Evolutionary conservation across 2,113 vertebrate species (phyloP).

Genomic region (Gnathonemus longibarbis): DNA sequence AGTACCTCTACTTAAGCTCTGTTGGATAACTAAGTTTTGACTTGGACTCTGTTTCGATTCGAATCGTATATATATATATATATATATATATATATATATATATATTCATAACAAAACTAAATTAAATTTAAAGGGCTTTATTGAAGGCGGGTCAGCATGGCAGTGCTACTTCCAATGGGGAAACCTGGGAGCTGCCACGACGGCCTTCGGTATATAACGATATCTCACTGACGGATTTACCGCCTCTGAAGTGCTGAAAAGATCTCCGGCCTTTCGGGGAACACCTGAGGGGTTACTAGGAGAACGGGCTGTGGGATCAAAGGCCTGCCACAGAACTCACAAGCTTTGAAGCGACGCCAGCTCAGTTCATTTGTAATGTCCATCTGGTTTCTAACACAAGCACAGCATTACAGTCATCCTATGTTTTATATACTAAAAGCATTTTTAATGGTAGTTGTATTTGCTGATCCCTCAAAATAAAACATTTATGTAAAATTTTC

Average conservation of each 20-base stretch:
- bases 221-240: slow-evolving; percentile 18
- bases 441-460: not conserved
- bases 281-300: slow-evolving; percentile 6
- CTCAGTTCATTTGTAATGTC: not conserved
- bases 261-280: not conserved
- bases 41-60: not conserved
- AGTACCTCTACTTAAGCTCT: not conserved
- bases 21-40: not conserved
- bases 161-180: slow-evolving; percentile 10
- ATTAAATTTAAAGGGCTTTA: not conserved
- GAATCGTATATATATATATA: too few species aligned
- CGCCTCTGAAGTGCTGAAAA: not conserved
- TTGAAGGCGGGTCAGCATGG: not conserved
- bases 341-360: not conserved
- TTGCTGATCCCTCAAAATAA: not conserved
- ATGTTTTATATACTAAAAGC: not conserved
- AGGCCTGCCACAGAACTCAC: not conserved
- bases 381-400: not conserved
- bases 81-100: too few species aligned
- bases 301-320: slow-evolving; percentile 4
- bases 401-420: not conserved
- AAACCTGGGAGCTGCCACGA: not conserved
- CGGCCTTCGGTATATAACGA: slow-evolving; percentile 11
- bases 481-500: not conserved
- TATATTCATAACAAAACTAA: not conserved